phyloP scores from a whole-genome alignment of 2,888 invertebrate genomes.

The Blastobasis lacticolella region DNA sequence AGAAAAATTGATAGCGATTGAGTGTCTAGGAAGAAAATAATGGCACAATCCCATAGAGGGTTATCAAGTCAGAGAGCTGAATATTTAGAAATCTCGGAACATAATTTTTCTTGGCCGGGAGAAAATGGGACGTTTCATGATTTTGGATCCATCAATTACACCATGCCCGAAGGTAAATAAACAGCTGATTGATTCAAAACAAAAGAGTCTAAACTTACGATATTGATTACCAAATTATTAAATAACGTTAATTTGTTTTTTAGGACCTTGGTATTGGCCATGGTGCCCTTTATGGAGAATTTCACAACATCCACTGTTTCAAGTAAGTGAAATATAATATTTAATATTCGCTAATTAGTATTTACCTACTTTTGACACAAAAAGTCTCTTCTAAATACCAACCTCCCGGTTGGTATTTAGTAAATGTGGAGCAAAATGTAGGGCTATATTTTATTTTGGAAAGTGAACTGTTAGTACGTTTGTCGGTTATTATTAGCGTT shows the following conservation, averaged over 20 bases:
- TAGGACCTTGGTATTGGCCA: slow-evolving; percentile 77
- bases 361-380: not conserved
- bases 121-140: slow-evolving; percentile 64
- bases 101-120: slow-evolving; percentile 68
- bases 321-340: slow-evolving; percentile 37
- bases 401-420: too few species aligned
- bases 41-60: slow-evolving; percentile 22
- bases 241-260: not conserved
- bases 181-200: not conserved
- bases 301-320: slow-evolving; percentile 80
- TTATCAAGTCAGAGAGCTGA: slow-evolving; percentile 47
- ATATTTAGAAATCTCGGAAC: slow-evolving; percentile 58
- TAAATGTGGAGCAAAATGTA: too few species aligned
- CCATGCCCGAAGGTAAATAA: slow-evolving; percentile 58
- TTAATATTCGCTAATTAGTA: not conserved
- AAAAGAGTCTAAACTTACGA: too few species aligned
- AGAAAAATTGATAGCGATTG: not conserved
- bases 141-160: slow-evolving; percentile 58
- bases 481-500: too few species aligned
- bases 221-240: too few species aligned
- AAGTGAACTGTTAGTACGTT: too few species aligned
- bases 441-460: too few species aligned
- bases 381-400: too few species aligned
- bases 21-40: slow-evolving; percentile 1
- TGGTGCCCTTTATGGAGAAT: slow-evolving; percentile 84